Conservation (phyloP, 64 coral and sea anemone species). For the Hydrozoanthus tunicans region DNA sequence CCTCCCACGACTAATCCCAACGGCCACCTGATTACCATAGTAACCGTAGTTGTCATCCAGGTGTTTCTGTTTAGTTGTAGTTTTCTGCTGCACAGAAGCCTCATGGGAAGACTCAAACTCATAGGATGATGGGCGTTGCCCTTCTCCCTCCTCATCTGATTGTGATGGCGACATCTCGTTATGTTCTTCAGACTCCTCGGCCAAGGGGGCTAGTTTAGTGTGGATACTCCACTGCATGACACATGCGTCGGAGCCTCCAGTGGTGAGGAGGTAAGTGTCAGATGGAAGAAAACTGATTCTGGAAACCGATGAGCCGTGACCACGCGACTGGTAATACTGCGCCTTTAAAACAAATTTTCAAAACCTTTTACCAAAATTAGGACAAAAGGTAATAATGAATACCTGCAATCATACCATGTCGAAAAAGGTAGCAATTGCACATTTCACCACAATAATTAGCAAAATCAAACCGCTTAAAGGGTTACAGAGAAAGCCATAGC, state of each 20-base stretch:
- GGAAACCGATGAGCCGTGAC: constrained; percentile 78
- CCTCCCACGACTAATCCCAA: constrained; percentile 2
- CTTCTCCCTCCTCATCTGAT: neutral
- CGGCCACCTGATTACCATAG: neutral
- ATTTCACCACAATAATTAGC: too few species aligned
- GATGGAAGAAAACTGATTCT: constrained; percentile 74
- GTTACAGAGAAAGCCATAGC: too few species aligned
- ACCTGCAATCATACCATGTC: too few species aligned
- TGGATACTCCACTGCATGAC: constrained; percentile 87
- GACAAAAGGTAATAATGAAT: too few species aligned
- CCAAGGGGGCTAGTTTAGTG: constrained; percentile 52
- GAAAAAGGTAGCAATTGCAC: too few species aligned
- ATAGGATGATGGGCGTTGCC: neutral
- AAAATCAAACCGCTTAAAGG: too few species aligned
- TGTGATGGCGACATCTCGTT: neutral
- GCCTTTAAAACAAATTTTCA: constrained; percentile 40
- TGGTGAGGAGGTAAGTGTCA: constrained; percentile 76
- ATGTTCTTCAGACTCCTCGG: constrained; percentile 36
- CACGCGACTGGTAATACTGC: constrained; percentile 87
- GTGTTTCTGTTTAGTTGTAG: neutral
- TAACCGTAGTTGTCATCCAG: constrained; percentile 12
- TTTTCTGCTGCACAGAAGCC: neutral
- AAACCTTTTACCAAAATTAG: neutral
- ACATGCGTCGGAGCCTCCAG: constrained; percentile 76
- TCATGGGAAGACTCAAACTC: neutral